These are phyloP conservation scores for Micropterix aruncella DNA, from an alignment of 2,888 invertebrate species.

Conservation along the genomic window DNA sequence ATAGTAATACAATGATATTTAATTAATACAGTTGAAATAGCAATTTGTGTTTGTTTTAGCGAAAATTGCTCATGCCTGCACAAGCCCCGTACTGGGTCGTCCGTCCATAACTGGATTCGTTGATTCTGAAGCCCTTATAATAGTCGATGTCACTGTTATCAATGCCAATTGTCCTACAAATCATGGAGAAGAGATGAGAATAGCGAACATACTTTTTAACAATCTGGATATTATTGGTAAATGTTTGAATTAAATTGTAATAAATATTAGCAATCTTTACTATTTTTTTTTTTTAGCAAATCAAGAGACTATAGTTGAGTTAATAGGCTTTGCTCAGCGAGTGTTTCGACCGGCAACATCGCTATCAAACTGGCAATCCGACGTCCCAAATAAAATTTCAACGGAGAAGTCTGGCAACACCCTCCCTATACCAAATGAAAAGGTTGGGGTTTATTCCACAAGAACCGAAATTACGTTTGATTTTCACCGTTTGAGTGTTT, in stretches of 20 bases:
- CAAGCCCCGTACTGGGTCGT: slow-evolving; percentile 24
- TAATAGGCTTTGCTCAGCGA: slow-evolving; percentile 76
- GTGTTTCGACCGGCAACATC: slow-evolving; percentile 24
- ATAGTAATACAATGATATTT: no score
- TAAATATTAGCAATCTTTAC: slow-evolving; percentile 1
- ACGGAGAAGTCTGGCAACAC: slow-evolving; percentile 11
- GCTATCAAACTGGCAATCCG: slow-evolving; percentile 16
- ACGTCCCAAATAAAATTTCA: slow-evolving; percentile 16
- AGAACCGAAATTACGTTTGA: slow-evolving; percentile 82
- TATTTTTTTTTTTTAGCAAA: slow-evolving; percentile 47
- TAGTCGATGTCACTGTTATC: slow-evolving; percentile 37
- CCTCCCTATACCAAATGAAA: slow-evolving; percentile 12
- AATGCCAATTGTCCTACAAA: slow-evolving; percentile 28
- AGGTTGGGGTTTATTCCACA: slow-evolving; percentile 21
- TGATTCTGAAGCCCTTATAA: slow-evolving; percentile 67
- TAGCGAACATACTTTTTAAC: slow-evolving; percentile 85
- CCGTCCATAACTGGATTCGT: slow-evolving; percentile 57
- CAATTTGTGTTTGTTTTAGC: neutral
- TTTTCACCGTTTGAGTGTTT: slow-evolving; percentile 80
- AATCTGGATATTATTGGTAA: slow-evolving; percentile 87
- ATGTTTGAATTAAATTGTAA: slow-evolving; percentile 11
- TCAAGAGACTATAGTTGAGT: slow-evolving; percentile 88
- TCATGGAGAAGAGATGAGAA: slow-evolving; percentile 39
- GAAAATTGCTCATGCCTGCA: neutral
- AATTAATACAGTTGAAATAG: no score